Conservation (phyloP, 2,888 invertebrate genomes). For the Dolomedes plantarius region DNA sequence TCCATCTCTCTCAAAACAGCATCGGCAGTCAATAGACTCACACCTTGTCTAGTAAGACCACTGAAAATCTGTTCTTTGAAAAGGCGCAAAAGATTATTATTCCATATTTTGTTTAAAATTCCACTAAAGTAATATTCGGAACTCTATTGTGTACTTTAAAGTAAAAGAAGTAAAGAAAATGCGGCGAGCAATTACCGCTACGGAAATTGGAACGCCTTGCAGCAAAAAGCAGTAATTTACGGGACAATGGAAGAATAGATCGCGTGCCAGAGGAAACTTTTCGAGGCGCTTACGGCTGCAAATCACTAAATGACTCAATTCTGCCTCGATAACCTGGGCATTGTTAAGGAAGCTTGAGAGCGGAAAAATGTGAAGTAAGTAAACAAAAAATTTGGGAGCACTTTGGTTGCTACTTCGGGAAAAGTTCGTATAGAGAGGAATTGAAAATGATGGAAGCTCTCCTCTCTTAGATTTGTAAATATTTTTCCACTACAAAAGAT, state of each 20-base stretch:
- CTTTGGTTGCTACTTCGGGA: slow-evolving; percentile 37
- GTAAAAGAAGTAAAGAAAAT: slow-evolving; percentile 17
- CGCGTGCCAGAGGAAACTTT: slow-evolving; percentile 39
- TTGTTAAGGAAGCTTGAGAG: slow-evolving; percentile 37
- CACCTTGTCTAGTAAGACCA: not conserved
- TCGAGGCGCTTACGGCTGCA: slow-evolving; percentile 41
- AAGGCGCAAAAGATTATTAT: slow-evolving; percentile 40
- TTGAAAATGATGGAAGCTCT: not conserved
- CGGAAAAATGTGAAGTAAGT: slow-evolving; percentile 33
- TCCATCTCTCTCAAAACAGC: not conserved
- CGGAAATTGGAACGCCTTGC: slow-evolving; percentile 56
- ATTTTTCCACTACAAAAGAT: no score
- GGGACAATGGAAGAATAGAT: slow-evolving; percentile 52
- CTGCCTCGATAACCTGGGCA: slow-evolving; percentile 51
- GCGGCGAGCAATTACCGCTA: slow-evolving; percentile 48
- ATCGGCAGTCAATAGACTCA: slow-evolving; percentile 22
- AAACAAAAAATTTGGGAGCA: slow-evolving; percentile 38
- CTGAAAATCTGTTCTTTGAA: slow-evolving; percentile 34
- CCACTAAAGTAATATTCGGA: slow-evolving; percentile 48
- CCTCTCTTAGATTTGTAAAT: no score
- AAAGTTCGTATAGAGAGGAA: not conserved
- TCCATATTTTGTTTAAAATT: slow-evolving; percentile 49
- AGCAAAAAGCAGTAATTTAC: slow-evolving; percentile 60
- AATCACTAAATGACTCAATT: slow-evolving; percentile 62
- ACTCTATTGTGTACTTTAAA: slow-evolving; percentile 41